Base-by-base conservation (phyloP, 2,797 vertebrate species). In the Arctocebus calabarensis region DNA sequence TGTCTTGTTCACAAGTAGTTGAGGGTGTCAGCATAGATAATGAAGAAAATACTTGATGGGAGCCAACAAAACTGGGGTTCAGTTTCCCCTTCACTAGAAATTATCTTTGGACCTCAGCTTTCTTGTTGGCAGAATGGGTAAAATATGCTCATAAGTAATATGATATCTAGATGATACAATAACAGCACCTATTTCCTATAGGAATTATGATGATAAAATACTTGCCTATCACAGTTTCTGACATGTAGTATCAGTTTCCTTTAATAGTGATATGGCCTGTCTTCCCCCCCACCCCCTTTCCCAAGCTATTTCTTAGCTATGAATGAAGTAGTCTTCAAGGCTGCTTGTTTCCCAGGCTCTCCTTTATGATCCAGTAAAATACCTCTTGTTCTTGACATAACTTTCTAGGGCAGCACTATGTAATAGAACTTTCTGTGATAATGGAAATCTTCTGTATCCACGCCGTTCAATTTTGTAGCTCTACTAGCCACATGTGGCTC, bases 81-180 rank as follows among this genome's bases (percentile, higher is more conserved):
- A 29, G 3, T 75, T 32, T 94, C 61, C 89, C n/a, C 40, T 57
- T 92, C 74, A 59, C 22, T 87, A 22, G 23, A 74, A 37, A 93
- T 64, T 82, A 5, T 83, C 37, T 27, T 84, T 62, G 57, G 19
- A 6, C 16, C 7, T 95, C 19, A 84, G 70, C 19, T 86, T 81
- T 86, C 70, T 81, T 86, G 27, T 34, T 48, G 93, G 12, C 7
- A 37, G 55, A 78, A 70, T 89, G 61, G 29, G 20, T 88, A 70
- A 57, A 88, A 43, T 75, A 48, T 45, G 32, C 22, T 93, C 27
- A 77, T 78, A 78, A 94, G 14, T 93, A 61, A 83, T 52, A 70
- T 2, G 40, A 20, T 71, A 43, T 62, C 61, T 32, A 83, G 14
- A 48, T 81, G 10, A 89, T 78, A 62, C 0, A 52, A 32, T 48